These are phyloP conservation scores for Anhinga anhinga DNA, from an alignment of 2,113 vertebrate species.

Conservation along the genomic window DNA sequence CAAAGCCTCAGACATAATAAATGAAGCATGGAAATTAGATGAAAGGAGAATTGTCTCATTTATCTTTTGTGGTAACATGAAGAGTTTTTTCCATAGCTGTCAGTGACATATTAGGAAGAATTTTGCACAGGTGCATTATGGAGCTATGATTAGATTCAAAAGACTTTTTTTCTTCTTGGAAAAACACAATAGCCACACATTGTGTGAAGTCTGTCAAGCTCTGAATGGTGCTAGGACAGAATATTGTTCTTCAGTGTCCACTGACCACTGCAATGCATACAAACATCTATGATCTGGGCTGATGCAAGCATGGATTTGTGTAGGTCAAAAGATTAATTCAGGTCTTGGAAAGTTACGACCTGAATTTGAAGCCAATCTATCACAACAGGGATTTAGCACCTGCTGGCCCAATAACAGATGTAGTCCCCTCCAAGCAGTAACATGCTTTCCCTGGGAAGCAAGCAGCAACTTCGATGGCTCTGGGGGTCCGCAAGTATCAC, in stretches of 20 bases:
- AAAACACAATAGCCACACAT: neutral
- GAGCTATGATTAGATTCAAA: neutral
- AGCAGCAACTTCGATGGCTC: neutral
- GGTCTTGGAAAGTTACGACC: neutral
- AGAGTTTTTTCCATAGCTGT: neutral
- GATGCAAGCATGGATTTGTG: neutral
- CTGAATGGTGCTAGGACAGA: neutral
- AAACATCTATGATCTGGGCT: neutral
- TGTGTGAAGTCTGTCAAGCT: neutral
- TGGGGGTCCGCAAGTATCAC: neutral
- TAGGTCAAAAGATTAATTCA: neutral
- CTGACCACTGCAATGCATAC: neutral
- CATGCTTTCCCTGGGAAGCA: rapidly evolving
- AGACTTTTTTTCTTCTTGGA: neutral
- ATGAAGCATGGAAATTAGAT: neutral
- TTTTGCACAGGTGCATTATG: neutral
- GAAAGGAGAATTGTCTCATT: neutral
- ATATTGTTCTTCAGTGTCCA: neutral
- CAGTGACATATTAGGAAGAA: neutral
- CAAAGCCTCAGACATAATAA: neutral
- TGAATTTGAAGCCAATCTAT: neutral
- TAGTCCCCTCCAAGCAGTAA: neutral
- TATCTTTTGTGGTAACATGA: neutral
- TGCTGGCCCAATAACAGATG: neutral
- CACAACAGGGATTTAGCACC: neutral